phyloP scores from a whole-genome alignment of 2,113 vertebrate genomes.

The Pangasianodon gigas region DNA sequence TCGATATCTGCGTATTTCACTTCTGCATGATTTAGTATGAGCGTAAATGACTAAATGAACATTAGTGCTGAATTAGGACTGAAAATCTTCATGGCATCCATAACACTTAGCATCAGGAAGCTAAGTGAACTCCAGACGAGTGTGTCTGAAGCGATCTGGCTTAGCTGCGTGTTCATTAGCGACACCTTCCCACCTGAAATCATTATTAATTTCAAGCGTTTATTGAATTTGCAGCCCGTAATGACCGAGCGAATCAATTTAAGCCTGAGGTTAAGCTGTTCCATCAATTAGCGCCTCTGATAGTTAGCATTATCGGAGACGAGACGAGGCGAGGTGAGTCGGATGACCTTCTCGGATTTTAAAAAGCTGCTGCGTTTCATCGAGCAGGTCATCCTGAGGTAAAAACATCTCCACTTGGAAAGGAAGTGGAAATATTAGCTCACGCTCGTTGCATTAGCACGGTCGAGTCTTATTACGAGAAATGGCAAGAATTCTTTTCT shows the following conservation, averaged over 20 bases:
- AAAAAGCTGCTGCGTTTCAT: not conserved
- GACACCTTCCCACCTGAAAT: not conserved
- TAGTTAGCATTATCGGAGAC: not conserved
- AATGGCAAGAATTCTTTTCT: too few species aligned
- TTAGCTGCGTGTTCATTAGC: not conserved
- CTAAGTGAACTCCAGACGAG: not conserved
- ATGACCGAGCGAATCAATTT: not conserved
- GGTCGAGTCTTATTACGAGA: not conserved
- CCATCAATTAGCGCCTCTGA: constrained; percentile 6
- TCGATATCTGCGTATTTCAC: not conserved
- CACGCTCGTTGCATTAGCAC: not conserved
- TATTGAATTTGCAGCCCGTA: not conserved
- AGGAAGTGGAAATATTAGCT: not conserved
- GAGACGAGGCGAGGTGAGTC: not conserved
- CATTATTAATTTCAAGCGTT: constrained; percentile 5
- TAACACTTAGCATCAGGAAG: not conserved
- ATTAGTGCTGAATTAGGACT: not conserved
- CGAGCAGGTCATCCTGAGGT: not conserved
- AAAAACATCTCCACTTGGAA: not conserved
- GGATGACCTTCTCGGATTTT: not conserved
- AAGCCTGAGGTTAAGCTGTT: not conserved
- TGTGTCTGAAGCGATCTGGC: not conserved
- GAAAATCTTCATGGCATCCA: not conserved
- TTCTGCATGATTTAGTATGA: not conserved
- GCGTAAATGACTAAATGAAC: not conserved